Evolutionary conservation across 2,888 invertebrate genomes (phyloP).

Genomic region (Mactromeris polynyma): DNA sequence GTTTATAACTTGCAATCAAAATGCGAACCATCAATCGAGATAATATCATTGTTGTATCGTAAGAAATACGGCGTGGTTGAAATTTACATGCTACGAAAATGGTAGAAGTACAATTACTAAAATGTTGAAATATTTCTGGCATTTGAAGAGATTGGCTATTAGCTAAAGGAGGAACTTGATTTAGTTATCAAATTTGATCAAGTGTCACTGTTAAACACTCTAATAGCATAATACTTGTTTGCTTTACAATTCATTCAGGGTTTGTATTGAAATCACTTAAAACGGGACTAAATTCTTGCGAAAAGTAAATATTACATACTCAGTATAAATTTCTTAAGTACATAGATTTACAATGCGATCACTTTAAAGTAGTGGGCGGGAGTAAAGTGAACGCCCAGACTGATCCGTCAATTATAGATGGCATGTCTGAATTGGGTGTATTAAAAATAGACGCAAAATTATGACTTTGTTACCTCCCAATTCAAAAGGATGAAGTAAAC

Average conservation of each 20-base stretch:
- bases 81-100: background rate
- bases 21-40: no score
- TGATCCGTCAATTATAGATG: background rate
- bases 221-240: constrained; percentile 3
- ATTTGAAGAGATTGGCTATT: background rate
- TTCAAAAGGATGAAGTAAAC: background rate
- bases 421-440: background rate
- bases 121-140: background rate
- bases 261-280: background rate
- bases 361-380: constrained; percentile 12
- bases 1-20: no score
- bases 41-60: no score
- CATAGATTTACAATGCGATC: background rate
- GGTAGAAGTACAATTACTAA: background rate
- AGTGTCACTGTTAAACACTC: background rate
- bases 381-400: constrained; percentile 17
- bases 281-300: constrained; percentile 7
- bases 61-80: no score
- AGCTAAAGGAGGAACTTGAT: background rate
- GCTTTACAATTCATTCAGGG: background rate
- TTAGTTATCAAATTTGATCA: background rate
- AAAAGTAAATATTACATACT: constrained; percentile 3
- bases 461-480: background rate
- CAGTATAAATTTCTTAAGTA: background rate
- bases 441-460: constrained; percentile 9